Base-by-base conservation (phyloP, 1,140 invertebrate species). In the Rhizoglyphus robini region DNA sequence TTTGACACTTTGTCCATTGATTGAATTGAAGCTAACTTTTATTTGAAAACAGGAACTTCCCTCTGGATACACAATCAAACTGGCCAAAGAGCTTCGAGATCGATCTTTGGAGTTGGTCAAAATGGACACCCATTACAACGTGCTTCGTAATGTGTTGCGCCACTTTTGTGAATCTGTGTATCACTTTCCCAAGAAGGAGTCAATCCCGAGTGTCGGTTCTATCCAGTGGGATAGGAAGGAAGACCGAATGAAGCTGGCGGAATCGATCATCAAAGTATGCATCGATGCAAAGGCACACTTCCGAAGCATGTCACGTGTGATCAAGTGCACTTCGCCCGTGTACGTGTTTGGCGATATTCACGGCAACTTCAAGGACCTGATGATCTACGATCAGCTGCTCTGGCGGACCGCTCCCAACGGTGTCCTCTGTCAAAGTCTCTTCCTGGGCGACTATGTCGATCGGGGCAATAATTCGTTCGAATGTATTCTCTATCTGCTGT, bases 401-500 rank as follows among this genome's bases (percentile, higher is more conserved):
- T 83, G 82, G 82, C 71, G 81, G 81, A 13, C 79, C 81, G 2
- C 67, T 79, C 3, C 71, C 5, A 81, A 80, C n/a, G 83, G 83
- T 3, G 8, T 54, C 36, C 8, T 41, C 8, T 78, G 81, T 1
- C 76, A 76, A 30, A 79, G 84, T 66, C 71, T 85, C 0, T 85
- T 84, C 70, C 76, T 85, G 15, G 83, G 83, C 2, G 83, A 85
- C 73, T 85, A 84, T 73, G 83, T 85, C 0, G 83, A 85, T 71
- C 72, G 83, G 66, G 83, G 82, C 5, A 74, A 76, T 4, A 79
- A 75, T 73, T 81, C 83, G 38, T 70, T 84, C 38, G 83, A 85
- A 57, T 51, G 47, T 31, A 41, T 68, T 32, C 23, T n/a, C 46
- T 83, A 84, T 71, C 71, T 85, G n/a, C 81, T 85, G 71, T 76